These are phyloP conservation scores for Aphelinus atriplicis DNA, from an alignment of 1,140 invertebrate species.

Conservation along the genomic window DNA sequence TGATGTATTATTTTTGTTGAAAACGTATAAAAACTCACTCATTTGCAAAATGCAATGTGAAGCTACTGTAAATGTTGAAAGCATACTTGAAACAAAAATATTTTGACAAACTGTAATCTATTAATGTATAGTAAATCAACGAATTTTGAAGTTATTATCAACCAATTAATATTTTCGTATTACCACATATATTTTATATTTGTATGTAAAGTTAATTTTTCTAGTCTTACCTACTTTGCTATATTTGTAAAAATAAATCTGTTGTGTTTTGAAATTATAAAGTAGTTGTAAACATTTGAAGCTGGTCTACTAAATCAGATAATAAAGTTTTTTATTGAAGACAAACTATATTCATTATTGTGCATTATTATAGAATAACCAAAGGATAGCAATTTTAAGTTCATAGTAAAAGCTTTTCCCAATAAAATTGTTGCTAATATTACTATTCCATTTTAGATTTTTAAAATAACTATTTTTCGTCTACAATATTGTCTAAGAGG, in stretches of 20 bases:
- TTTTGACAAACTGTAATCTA: not conserved
- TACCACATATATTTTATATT: slow-evolving; percentile 10
- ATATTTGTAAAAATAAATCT: slow-evolving; percentile 10
- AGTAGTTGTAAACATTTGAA: slow-evolving; percentile 19
- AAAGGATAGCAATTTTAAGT: too few relatives aligned
- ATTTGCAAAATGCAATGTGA: not conserved
- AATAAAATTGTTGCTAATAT: too few relatives aligned
- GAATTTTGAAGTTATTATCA: not conserved
- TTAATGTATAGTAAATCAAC: not conserved
- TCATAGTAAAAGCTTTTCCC: too few relatives aligned
- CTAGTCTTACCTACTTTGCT: slow-evolving; percentile 17
- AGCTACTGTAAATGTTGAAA: not conserved
- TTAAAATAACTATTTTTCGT: too few relatives aligned
- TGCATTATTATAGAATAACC: too few relatives aligned
- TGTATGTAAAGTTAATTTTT: slow-evolving; percentile 10
- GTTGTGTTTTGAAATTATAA: not conserved
- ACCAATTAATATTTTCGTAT: slow-evolving; percentile 2
- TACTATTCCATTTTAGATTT: too few relatives aligned
- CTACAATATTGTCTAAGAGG: too few relatives aligned
- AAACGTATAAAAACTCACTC: not conserved
- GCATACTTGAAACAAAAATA: not conserved
- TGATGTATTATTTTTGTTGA: too few relatives aligned
- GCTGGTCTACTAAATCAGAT: slow-evolving; percentile 16
- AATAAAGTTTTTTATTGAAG: slow-evolving; percentile 2
- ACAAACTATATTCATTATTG: not conserved